A percentile compares a stretch with the other conserved stretches of the same genome.
Conservation (phyloP, 2,797 vertebrate genomes). For the Decapterus maruadsi region DNA sequence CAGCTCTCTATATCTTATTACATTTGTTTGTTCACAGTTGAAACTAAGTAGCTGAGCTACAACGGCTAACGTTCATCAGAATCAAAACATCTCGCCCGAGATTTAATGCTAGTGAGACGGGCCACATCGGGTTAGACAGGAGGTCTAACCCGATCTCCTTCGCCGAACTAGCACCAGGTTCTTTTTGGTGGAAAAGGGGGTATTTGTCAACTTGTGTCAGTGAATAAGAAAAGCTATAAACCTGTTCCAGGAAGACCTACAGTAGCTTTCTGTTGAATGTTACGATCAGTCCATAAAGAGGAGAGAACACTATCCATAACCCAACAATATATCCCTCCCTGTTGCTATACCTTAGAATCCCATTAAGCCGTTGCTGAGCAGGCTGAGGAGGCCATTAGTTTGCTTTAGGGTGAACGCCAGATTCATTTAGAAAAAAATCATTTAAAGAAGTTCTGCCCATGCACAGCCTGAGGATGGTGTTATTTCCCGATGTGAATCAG, state of each 20-base stretch:
- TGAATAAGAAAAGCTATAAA: not conserved
- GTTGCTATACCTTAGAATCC: conserved; percentile 30
- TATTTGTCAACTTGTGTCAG: not conserved
- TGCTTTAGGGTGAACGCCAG: conserved; percentile 37
- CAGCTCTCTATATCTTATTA: no score
- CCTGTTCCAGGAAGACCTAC: not conserved
- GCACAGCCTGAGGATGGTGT: conserved; percentile 29
- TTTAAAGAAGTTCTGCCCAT: conserved; percentile 18
- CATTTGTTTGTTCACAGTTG: no score
- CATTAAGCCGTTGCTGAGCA: conserved; percentile 34
- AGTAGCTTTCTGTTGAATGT: conserved; percentile 13
- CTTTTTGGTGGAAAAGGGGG: no score
- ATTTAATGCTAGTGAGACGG: no score
- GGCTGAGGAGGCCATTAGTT: conserved; percentile 27
- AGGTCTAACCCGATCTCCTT: no score
- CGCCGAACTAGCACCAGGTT: no score
- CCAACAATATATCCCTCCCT: conserved; percentile 16
- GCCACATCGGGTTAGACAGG: no score
- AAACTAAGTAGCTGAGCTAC: no score
- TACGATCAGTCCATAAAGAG: conserved; percentile 1
- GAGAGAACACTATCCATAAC: not conserved
- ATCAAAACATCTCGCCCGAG: no score
- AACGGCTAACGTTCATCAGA: no score
- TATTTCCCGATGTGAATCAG: conserved; percentile 30
- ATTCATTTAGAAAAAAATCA: conserved; percentile 47